These are phyloP conservation scores for Romanomermis culicivorax DNA, from an alignment of 2,888 invertebrate species.

Conservation along the genomic window DNA sequence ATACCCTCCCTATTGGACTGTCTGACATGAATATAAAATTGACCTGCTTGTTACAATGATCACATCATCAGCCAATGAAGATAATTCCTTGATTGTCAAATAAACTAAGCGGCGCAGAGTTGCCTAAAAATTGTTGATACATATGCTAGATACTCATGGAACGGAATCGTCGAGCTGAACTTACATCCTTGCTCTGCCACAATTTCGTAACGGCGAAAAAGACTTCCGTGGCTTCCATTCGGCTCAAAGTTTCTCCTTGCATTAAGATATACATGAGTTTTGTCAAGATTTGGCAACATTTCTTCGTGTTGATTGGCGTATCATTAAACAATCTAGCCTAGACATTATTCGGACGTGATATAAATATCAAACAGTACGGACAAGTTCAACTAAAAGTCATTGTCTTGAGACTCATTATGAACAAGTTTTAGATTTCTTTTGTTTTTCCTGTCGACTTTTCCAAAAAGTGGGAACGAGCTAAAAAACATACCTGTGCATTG, in stretches of 20 bases:
- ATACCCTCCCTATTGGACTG: no score
- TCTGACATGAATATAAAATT: no score
- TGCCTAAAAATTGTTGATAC: constrained; percentile 20
- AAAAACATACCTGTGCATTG: no score
- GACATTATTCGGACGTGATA: constrained; percentile 11
- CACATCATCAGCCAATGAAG: constrained; percentile 84
- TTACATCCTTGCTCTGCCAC: constrained; percentile 81
- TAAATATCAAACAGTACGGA: no score
- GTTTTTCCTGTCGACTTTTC: no score
- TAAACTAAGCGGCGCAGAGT: constrained; percentile 85
- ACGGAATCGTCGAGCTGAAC: constrained; percentile 10
- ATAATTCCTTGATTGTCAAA: constrained; percentile 67
- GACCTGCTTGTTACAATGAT: constrained; percentile 71
- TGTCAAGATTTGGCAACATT: constrained; percentile 83
- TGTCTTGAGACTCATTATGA: no score
- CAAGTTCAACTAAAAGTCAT: no score
- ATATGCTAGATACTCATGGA: not conserved
- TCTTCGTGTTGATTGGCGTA: constrained; percentile 82
- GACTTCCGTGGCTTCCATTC: constrained; percentile 87
- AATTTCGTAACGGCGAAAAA: constrained; percentile 99
- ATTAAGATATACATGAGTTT: constrained; percentile 59
- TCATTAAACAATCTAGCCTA: constrained; percentile 83
- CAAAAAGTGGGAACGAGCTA: no score
- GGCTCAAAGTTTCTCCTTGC: constrained; percentile 64
- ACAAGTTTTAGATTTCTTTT: no score